Base-by-base conservation (phyloP, 2,113 vertebrate species). In the Pangasianodon hypophthalmus region DNA sequence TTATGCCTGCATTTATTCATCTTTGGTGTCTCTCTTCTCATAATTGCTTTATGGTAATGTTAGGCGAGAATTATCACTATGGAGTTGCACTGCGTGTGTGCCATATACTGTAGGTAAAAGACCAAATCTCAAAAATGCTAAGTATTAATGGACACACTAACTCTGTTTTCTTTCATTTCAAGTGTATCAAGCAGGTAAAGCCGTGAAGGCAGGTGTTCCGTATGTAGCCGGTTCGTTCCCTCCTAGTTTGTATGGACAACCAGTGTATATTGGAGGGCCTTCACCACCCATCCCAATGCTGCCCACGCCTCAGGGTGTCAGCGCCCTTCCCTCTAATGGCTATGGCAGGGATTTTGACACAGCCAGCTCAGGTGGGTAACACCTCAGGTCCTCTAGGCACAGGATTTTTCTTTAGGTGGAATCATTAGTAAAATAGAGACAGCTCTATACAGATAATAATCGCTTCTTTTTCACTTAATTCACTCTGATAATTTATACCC, bases 111-210 rank as follows among this genome's bases (percentile, higher is more conserved):
- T 37, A 26, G 9, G 44, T 62, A 73, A 18, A 52, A 52, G 50
- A 21, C 71, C 77, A 52, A 80, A n/a, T 81, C 29, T 52, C 10
- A 32, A 52, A 79, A 46, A 52, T 1, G 8, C 5, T 16, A 32
- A 18, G 19, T 32, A 56, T 56, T 41, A 41, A 32, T 60, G 10
- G 13, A 13, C 50, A 60, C 9, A 9, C 2, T 62, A 64, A 73
- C 54, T n/a, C 0, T 82, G 32, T 90, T 4, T 56, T 56, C 21
- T 75, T 85, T 32, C 11, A 32, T 81, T 90, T 37, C 1, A 92
- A 98, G 97, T 98, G 90, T 98, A 98, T 2, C 94, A 97, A 56
- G 97, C 97, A 0, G 97, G 97, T n/a, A 98, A 98, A 94, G 97
- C 97, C 1, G 97, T 96, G 79, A 98, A 97, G 86, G 94, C 96